Conservation (phyloP, 1,140 invertebrate species). For the Berghia stephanieae region DNA sequence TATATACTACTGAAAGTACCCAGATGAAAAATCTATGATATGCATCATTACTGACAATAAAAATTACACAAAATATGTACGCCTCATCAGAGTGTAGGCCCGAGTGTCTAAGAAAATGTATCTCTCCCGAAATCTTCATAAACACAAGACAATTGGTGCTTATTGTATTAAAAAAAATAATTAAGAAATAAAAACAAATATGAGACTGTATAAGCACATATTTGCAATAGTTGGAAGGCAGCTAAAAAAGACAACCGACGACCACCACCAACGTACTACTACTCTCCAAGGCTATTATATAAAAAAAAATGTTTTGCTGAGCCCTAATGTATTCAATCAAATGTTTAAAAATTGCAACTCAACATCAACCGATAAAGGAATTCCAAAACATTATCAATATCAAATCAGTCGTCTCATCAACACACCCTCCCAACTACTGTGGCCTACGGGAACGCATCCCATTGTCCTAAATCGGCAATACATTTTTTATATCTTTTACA, state of each 20-base stretch:
- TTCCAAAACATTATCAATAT: background rate
- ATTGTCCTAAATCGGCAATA: conserved; percentile 20
- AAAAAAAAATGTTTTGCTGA: conserved; percentile 19
- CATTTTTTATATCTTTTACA: too few relatives aligned
- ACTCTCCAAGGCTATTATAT: conserved; percentile 26
- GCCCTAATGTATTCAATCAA: background rate
- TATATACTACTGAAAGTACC: too few relatives aligned
- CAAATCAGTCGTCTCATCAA: conserved; percentile 36
- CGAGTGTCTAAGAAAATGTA: conserved; percentile 72
- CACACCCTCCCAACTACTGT: conserved; percentile 57
- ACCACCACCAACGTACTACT: too few relatives aligned
- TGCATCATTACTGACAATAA: too few relatives aligned
- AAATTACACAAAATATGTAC: conserved; percentile 30
- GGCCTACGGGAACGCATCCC: conserved; percentile 35
- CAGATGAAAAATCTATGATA: too few relatives aligned
- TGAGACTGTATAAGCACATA: conserved; percentile 54
- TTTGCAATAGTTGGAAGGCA: conserved; percentile 66
- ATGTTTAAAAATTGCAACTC: too few relatives aligned
- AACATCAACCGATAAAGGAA: background rate
- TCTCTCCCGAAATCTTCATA: conserved; percentile 71
- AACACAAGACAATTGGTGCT: conserved; percentile 71
- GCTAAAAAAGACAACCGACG: conserved; percentile 34
- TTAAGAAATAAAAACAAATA: conserved; percentile 27
- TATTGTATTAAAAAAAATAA: conserved; percentile 28
- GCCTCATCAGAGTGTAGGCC: conserved; percentile 46